Evolutionary conservation across 2,113 vertebrate species (phyloP).

Genomic region (Aphyosemion australe): DNA sequence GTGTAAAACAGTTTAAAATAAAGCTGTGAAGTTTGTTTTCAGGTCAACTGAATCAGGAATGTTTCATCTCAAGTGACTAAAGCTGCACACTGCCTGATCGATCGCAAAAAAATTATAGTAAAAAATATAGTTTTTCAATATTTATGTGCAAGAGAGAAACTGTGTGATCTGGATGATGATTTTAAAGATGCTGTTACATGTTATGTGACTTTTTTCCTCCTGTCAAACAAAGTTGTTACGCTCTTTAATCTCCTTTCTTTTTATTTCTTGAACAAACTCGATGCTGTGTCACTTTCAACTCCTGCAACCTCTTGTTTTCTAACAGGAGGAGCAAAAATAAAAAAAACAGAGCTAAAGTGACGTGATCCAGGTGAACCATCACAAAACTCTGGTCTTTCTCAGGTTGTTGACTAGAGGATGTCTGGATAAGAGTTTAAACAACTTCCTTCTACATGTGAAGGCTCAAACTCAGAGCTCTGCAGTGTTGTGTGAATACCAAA

Average conservation of each 20-base stretch:
- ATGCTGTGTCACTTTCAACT: no score
- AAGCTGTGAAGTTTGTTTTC: background rate
- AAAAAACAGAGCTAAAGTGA: background rate
- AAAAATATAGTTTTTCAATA: background rate
- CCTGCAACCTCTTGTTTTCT: no score
- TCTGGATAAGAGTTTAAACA: background rate
- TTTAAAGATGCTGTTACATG: background rate
- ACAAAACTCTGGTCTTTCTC: background rate
- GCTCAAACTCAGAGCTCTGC: background rate
- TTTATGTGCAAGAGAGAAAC: background rate
- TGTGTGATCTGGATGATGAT: background rate
- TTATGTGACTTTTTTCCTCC: background rate
- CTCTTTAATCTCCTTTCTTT: no score
- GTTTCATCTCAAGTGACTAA: background rate
- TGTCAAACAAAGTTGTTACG: no score
- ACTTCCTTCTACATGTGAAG: background rate
- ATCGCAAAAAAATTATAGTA: background rate
- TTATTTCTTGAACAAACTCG: no score
- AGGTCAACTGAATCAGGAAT: background rate
- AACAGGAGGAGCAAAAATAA: no score
- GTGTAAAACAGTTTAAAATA: slow-evolving; percentile 4
- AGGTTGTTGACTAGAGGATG: background rate
- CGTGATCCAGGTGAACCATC: no score
- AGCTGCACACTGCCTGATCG: slow-evolving; percentile 9
- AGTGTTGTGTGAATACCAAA: background rate